phyloP scores from a whole-genome alignment of 2,888 invertebrate genomes.

The Philonicus albiceps region DNA sequence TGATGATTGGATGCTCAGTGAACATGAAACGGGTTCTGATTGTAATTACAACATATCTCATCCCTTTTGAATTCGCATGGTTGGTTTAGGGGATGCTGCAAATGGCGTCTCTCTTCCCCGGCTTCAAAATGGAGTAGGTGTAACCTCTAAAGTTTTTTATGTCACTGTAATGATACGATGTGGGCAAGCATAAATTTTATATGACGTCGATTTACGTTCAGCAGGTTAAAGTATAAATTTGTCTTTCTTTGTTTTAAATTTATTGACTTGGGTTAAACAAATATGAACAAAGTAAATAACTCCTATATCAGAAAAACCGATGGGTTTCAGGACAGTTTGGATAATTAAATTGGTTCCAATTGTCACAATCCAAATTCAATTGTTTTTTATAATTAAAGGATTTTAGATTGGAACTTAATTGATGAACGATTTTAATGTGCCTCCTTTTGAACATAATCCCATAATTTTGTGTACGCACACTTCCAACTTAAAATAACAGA shows the following conservation, averaged over 20 bases:
- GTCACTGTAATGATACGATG: not conserved
- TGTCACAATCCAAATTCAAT: not conserved
- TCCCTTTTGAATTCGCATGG: not conserved
- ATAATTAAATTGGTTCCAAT: not conserved
- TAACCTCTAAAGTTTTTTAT: not conserved
- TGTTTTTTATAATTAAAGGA: not conserved
- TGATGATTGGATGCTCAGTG: not conserved
- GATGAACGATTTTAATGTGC: not conserved
- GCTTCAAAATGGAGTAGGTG: not conserved
- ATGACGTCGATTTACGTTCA: not conserved
- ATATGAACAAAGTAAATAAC: not conserved
- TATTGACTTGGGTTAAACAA: not conserved
- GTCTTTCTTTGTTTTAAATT: not conserved
- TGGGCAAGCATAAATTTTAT: not conserved
- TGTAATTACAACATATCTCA: not conserved
- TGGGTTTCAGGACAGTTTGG: not conserved
- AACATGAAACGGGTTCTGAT: not conserved
- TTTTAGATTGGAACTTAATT: not conserved
- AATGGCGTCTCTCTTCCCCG: not conserved
- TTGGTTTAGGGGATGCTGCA: not conserved
- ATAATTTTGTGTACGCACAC: not conserved
- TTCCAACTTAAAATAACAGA: not conserved
- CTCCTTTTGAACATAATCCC: not conserved
- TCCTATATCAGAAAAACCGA: not conserved
- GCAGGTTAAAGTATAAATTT: not conserved